These are phyloP conservation scores for Melanostigma gelatinosum DNA, from an alignment of 2,113 vertebrate species.

Conservation along the genomic window DNA sequence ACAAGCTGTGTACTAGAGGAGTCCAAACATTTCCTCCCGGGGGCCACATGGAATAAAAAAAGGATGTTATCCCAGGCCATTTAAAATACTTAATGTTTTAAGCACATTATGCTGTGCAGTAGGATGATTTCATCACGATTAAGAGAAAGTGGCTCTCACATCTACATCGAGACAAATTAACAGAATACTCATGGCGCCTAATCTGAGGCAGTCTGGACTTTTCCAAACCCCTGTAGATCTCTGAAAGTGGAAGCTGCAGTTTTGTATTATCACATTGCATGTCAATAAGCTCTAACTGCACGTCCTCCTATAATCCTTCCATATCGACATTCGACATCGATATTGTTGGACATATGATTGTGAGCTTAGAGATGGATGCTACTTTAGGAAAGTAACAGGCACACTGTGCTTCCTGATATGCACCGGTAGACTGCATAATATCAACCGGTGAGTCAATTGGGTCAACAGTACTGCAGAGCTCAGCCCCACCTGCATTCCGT, in stretches of 20 bases:
- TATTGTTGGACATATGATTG: neutral
- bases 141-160: neutral
- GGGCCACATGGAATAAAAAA: neutral
- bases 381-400: neutral
- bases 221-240: neutral
- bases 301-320: neutral
- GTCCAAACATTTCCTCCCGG: neutral
- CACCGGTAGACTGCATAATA: neutral
- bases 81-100: neutral
- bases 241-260: too few relatives aligned
- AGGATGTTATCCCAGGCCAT: neutral
- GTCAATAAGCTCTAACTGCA: neutral
- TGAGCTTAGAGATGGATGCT: neutral
- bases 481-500: neutral
- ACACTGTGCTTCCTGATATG: neutral
- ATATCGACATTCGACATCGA: too few relatives aligned
- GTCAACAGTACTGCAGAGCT: conserved; percentile 10
- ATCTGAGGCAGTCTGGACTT: neutral
- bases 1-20: conserved; percentile 4
- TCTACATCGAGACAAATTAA: neutral
- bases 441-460: neutral
- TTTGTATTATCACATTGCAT: neutral
- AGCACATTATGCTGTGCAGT: neutral
- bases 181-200: neutral
- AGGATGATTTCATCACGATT: neutral